These are phyloP conservation scores for Paraescarpia echinospica DNA, from an alignment of 1,140 invertebrate species.

Conservation along the genomic window DNA sequence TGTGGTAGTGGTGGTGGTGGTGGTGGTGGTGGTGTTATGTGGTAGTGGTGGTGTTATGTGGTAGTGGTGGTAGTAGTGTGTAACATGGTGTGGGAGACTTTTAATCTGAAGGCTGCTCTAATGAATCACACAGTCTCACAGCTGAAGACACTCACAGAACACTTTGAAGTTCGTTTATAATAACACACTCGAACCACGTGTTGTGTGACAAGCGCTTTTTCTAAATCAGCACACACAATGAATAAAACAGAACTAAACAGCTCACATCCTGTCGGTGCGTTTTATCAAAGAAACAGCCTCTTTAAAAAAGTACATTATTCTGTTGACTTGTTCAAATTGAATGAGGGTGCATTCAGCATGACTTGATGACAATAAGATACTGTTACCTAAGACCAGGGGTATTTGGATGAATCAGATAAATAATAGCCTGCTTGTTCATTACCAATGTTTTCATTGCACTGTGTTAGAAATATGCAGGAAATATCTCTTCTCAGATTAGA, in stretches of 20 bases:
- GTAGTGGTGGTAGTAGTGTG: too few relatives aligned
- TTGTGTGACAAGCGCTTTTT: not conserved
- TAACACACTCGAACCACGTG: not conserved
- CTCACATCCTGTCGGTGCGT: too few relatives aligned
- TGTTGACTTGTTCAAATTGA: not conserved
- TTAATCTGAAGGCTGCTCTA: not conserved
- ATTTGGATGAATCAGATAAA: not conserved
- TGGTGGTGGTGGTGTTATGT: too few relatives aligned
- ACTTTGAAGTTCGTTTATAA: not conserved
- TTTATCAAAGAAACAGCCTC: not conserved
- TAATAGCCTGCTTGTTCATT: not conserved
- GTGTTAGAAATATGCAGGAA: not conserved
- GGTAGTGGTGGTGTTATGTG: too few relatives aligned
- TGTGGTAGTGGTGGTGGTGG: too few relatives aligned
- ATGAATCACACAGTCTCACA: not conserved
- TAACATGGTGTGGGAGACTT: not conserved
- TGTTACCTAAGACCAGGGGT: not conserved
- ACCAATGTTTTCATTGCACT: not conserved
- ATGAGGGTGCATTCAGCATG: not conserved
- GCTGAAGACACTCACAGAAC: not conserved
- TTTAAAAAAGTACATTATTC: not conserved
- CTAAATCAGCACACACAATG: too few relatives aligned
- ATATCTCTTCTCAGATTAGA: not conserved
- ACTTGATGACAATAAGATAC: not conserved
- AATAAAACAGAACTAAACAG: too few relatives aligned